Evolutionary conservation across 1,140 invertebrate genomes (phyloP).

Genomic region (Magallana angulata): DNA sequence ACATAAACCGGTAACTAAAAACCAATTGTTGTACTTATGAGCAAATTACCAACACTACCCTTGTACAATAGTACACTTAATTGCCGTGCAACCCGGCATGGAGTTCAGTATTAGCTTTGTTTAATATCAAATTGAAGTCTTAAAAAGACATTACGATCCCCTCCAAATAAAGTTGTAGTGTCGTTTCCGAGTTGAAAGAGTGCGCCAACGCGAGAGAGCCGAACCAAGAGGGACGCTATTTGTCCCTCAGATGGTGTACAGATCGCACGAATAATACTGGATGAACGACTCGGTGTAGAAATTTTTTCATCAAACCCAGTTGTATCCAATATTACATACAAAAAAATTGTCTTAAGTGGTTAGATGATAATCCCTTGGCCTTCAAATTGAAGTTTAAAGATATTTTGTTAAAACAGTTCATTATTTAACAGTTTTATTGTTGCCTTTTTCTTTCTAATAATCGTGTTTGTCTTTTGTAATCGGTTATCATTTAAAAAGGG

Average conservation of each 20-base stretch:
- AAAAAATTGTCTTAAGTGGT: neutral
- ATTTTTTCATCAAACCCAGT: conserved; percentile 27
- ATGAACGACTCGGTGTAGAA: conserved; percentile 37
- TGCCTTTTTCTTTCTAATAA: neutral
- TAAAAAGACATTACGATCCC: neutral
- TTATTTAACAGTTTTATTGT: neutral
- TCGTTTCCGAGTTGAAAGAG: conserved; percentile 38
- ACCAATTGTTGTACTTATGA: neutral
- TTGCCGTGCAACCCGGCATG: neutral
- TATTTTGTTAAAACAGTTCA: too few species aligned
- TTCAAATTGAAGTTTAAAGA: neutral
- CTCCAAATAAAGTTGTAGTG: neutral
- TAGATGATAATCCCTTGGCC: conserved; percentile 5
- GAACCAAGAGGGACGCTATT: conserved; percentile 19
- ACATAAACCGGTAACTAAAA: too few species aligned
- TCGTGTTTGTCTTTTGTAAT: neutral
- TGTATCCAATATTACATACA: conserved; percentile 40
- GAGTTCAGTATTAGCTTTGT: neutral
- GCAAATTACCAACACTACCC: neutral
- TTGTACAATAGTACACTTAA: neutral
- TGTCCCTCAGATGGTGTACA: conserved; percentile 38
- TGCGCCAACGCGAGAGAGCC: conserved; percentile 33
- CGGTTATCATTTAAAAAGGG: conserved; percentile 1
- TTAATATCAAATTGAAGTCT: neutral
- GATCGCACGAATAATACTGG: conserved; percentile 39